Base-by-base conservation (phyloP, 2,797 vertebrate genomes). In the Galaxias olidus region DNA sequence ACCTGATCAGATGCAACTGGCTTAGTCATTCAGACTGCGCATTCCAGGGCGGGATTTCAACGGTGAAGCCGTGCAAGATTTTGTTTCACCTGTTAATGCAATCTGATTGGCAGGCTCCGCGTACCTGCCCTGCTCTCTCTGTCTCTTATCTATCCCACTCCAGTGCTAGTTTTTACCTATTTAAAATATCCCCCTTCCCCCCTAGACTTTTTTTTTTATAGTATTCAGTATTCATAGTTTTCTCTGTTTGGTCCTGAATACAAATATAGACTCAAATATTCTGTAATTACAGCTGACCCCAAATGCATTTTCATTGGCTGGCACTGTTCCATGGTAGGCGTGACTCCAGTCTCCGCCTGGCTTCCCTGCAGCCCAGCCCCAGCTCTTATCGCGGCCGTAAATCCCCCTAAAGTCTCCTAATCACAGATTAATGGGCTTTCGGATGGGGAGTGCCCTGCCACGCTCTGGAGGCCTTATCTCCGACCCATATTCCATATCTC, bases 331-430 rank as follows among this genome's bases (percentile, higher is more conserved):
- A 14, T 67, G 68, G 65, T 64, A 73, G 80, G 79, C 82, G 78
- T 82, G 81, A 59, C 82, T 83, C 57, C 65, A 9, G 63, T 71
- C 72, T 71, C 66, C 0, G 66, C 71, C 73, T 59, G 69, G 53
- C 76, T 68, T 17, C 75, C 46, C 15, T 15, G 77, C 76, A 82
- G 84, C 84, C 79, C 84, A 58, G 89, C 86, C 86, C 78, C 78
- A 79, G 78, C 84, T 82, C 84, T 88, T 90, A 92, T 93, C 90
- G 73, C 56, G 4, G 75, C 81, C 84, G 85, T 89, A 90, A 92
- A 91, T 90, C 88, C 87, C 82, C 78, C 78, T 88, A 87, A 90
- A 88, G 58, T 83, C 86, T 79, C 80, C 80, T 93, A 92, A 93
- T 93, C 88, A 84, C 85, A 73, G 77, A 88, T 91, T 90, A 93